phyloP scores from a whole-genome alignment of 2,888 invertebrate species.

The Pachydiplax longipennis region DNA sequence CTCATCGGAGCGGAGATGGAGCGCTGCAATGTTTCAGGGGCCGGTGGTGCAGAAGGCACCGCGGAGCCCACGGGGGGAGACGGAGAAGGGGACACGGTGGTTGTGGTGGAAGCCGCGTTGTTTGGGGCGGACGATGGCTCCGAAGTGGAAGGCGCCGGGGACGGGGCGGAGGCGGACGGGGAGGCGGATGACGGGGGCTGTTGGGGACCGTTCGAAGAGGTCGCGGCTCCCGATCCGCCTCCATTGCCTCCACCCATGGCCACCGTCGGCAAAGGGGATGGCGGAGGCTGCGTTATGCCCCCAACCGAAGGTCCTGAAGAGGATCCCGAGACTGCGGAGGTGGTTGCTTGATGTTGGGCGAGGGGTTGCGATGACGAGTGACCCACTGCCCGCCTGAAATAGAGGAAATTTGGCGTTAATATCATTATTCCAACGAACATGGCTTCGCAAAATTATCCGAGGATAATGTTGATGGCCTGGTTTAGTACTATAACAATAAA shows the following conservation, averaged over 20 bases:
- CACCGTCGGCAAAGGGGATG: slow-evolving; percentile 55
- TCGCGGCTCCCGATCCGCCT: slow-evolving; percentile 50
- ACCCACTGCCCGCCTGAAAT: slow-evolving; percentile 50
- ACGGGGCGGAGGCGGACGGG: slow-evolving; percentile 50
- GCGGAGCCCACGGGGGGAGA: slow-evolving; percentile 46
- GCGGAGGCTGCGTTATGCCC: slow-evolving; percentile 55
- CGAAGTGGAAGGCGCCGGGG: slow-evolving; percentile 52
- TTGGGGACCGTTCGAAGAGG: slow-evolving; percentile 54
- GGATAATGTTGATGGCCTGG: too few species aligned
- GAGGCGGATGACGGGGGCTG: slow-evolving; percentile 53
- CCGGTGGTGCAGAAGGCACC: slow-evolving; percentile 6
- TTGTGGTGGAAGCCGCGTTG: slow-evolving; percentile 8
- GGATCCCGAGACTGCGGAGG: slow-evolving; percentile 48
- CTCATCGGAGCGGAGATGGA: slow-evolving; percentile 47
- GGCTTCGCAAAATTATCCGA: too few species aligned
- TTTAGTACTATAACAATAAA: too few species aligned
- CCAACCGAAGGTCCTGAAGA: slow-evolving; percentile 49
- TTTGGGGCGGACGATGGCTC: slow-evolving; percentile 53
- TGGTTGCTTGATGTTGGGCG: slow-evolving; percentile 57
- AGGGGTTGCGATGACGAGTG: slow-evolving; percentile 56
- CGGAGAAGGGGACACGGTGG: slow-evolving; percentile 46
- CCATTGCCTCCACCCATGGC: slow-evolving; percentile 48
- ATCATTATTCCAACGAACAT: too few species aligned
- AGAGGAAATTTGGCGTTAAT: slow-evolving; percentile 28
- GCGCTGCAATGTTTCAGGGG: slow-evolving; percentile 47